Percentiles rank a stretch among this genome's conserved stretches.
Conservation (phyloP, 2,113 vertebrate species). For the Zonotrichia leucophrys region DNA sequence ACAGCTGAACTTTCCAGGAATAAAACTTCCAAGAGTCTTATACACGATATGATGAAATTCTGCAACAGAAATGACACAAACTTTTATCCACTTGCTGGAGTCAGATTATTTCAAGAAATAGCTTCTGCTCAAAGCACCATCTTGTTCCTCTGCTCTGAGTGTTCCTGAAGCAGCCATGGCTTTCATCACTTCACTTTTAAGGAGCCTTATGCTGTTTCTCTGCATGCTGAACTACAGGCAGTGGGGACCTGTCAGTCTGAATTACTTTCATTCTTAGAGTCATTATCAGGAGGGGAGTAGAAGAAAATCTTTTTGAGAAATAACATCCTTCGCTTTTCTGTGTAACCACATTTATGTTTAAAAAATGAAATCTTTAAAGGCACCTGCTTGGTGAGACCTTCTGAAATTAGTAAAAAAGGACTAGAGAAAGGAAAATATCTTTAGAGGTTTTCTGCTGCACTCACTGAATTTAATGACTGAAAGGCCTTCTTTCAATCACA, state of each 20-base stretch:
- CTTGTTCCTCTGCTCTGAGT: not conserved
- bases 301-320: not conserved
- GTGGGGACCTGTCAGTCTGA: not conserved
- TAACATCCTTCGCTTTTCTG: not conserved
- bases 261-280: not conserved
- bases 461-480: not conserved
- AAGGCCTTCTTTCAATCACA: not conserved
- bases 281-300: not conserved
- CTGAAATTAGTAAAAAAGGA: not conserved
- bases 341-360: not conserved
- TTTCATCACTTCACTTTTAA: not conserved
- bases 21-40: not conserved
- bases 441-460: not conserved
- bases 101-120: not conserved
- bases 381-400: not conserved
- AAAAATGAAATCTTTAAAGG: not conserved
- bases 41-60: fast-evolving
- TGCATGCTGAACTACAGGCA: not conserved
- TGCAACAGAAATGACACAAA: not conserved
- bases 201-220: not conserved
- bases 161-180: not conserved
- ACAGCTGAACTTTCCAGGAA: constrained; percentile 7
- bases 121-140: not conserved
- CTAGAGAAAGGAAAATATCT: not conserved
- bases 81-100: not conserved